A percentile compares a stretch with the other conserved stretches of the same genome.
These are phyloP conservation scores for Gallinago solitaria DNA, from an alignment of 2,797 vertebrate species.

Conservation along the genomic window DNA sequence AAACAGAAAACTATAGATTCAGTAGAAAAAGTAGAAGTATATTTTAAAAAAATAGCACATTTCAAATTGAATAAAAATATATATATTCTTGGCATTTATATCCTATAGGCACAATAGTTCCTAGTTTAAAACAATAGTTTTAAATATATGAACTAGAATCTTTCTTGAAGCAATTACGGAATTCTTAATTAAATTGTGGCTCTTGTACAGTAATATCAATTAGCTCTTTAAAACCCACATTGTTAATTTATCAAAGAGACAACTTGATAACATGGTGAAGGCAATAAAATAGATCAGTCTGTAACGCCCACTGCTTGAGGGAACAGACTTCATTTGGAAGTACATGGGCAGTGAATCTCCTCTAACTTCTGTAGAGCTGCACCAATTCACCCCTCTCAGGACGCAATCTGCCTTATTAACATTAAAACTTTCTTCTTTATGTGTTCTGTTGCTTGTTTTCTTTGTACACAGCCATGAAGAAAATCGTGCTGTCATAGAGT, in stretches of 20 bases:
- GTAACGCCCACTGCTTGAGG: background rate
- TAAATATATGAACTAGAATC: background rate
- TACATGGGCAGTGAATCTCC: background rate
- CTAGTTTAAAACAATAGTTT: background rate
- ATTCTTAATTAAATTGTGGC: conserved; percentile 29
- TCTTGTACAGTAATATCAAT: conserved; percentile 15
- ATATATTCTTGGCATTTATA: background rate
- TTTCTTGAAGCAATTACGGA: conserved; percentile 10
- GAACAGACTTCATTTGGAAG: background rate
- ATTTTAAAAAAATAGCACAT: background rate
- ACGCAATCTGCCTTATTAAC: background rate
- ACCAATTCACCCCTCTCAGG: background rate
- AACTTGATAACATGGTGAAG: background rate
- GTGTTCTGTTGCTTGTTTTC: background rate
- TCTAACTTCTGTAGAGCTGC: background rate
- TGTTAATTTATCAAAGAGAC: conserved; percentile 50
- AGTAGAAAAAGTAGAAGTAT: background rate
- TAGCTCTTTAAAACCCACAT: conserved; percentile 33
- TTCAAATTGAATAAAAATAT: background rate
- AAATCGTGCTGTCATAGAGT: background rate
- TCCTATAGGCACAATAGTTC: background rate
- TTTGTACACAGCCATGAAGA: background rate
- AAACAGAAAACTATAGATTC: background rate
- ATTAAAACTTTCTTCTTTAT: background rate
- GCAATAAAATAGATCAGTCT: conserved; percentile 7